These are phyloP conservation scores for Acanthacorydalis orientalis DNA, from an alignment of 2,888 invertebrate species.

Conservation along the genomic window DNA sequence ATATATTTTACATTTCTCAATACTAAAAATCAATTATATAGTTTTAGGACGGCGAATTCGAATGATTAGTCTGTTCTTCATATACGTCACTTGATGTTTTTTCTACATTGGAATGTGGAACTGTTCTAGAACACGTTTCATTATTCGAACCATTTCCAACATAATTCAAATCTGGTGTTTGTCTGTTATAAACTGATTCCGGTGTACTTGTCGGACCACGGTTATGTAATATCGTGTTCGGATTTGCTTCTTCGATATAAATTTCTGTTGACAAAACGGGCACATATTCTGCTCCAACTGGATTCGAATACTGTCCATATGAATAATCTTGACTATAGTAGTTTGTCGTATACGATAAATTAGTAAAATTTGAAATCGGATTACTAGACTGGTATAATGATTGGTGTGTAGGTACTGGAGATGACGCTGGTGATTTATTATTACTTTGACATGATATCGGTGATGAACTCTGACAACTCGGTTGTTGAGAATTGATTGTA, in stretches of 20 bases:
- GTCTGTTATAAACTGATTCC: conserved; percentile 1
- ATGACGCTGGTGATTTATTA: conserved; percentile 20
- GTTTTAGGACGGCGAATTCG: conserved; percentile 3
- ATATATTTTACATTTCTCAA: too few relatives aligned
- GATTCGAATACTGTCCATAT: conserved; percentile 17
- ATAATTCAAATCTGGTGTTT: conserved; percentile 3
- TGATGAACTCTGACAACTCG: conserved; percentile 18
- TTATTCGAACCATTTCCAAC: not conserved
- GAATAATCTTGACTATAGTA: conserved; percentile 22
- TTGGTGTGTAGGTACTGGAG: conserved; percentile 5
- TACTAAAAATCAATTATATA: too few relatives aligned
- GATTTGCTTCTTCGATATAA: conserved; percentile 3
- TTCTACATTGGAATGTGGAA: not conserved
- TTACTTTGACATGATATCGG: conserved; percentile 18
- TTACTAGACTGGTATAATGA: conserved; percentile 2
- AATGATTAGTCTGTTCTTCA: conserved; percentile 4
- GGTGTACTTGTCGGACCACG: not conserved
- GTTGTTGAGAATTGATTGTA: conserved; percentile 25
- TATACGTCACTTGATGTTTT: conserved; percentile 2
- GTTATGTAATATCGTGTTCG: not conserved
- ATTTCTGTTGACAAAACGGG: conserved; percentile 6
- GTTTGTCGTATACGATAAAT: conserved; percentile 19
- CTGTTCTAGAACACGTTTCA: not conserved
- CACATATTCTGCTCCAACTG: conserved; percentile 3
- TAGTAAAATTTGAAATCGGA: conserved; percentile 19